Percentiles rank a stretch among this genome's conserved stretches.
phyloP scores from a whole-genome alignment of 2,888 invertebrate genomes.

The Xestoiulus laeticollis region DNA sequence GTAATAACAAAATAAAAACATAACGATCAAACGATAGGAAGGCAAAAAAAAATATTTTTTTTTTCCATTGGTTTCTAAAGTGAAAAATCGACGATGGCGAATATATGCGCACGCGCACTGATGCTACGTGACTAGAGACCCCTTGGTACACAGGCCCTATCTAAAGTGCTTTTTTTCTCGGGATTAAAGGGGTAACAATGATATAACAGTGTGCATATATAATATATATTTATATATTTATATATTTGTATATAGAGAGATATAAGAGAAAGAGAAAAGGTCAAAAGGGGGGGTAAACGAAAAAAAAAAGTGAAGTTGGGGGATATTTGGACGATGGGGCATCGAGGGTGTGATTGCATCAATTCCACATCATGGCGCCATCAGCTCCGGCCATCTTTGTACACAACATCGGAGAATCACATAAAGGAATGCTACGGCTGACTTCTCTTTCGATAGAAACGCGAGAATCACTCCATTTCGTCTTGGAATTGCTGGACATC shows the following conservation, averaged over 20 bases:
- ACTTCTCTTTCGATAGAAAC: neutral
- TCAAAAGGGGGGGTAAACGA: slow-evolving; percentile 43
- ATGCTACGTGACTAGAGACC: slow-evolving; percentile 43
- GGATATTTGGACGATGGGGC: slow-evolving; percentile 48
- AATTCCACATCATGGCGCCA: slow-evolving; percentile 15
- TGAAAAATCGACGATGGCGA: slow-evolving; percentile 41
- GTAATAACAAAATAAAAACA: slow-evolving; percentile 48
- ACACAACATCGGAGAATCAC: slow-evolving; percentile 36
- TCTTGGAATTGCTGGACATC: slow-evolving; percentile 36
- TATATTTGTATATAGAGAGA: slow-evolving; percentile 43
- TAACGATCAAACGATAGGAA: slow-evolving; percentile 43
- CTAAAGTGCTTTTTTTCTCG: slow-evolving; percentile 23
- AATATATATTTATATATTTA: neutral
- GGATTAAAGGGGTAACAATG: slow-evolving; percentile 39
- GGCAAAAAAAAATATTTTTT: slow-evolving; percentile 13
- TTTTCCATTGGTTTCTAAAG: slow-evolving; percentile 33
- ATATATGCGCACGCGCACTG: slow-evolving; percentile 43
- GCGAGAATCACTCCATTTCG: slow-evolving; percentile 35
- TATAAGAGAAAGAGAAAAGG: slow-evolving; percentile 45
- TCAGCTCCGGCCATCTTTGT: slow-evolving; percentile 25
- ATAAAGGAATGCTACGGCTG: slow-evolving; percentile 41
- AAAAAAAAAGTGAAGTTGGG: slow-evolving; percentile 38
- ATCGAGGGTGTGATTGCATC: slow-evolving; percentile 44
- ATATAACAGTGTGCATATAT: slow-evolving; percentile 43
- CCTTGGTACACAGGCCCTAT: slow-evolving; percentile 36